phyloP scores from a whole-genome alignment of 2,113 vertebrate species.

The Catagonus wagneri region DNA sequence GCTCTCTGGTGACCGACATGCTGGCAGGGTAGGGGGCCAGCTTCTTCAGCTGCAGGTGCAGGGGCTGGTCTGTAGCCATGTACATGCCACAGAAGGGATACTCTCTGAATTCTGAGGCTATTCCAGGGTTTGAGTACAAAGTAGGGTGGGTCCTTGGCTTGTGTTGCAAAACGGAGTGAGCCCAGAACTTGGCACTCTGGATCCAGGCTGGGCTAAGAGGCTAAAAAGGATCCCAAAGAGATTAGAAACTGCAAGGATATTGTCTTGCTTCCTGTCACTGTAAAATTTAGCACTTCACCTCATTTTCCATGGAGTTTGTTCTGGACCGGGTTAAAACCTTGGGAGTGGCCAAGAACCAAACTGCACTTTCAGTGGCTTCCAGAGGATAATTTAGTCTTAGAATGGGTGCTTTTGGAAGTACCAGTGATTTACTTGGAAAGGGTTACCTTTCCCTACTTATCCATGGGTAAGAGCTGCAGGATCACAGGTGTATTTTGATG shows the following conservation, averaged over 20 bases:
- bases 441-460: background rate
- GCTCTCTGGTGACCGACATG: background rate
- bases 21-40: background rate
- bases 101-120: background rate
- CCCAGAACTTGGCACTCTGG: background rate
- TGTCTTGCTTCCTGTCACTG: background rate
- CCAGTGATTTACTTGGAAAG: background rate
- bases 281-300: background rate
- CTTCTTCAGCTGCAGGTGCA: background rate
- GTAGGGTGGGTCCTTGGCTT: background rate
- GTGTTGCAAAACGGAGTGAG: background rate
- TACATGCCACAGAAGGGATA: rapidly evolving
- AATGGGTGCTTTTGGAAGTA: background rate
- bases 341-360: background rate
- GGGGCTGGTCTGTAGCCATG: background rate
- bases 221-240: background rate
- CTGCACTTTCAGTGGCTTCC: background rate
- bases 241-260: background rate
- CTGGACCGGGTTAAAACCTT: background rate
- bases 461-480: background rate
- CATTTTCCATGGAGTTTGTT: background rate
- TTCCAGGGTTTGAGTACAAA: background rate
- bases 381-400: background rate
- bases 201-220: background rate
- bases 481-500: background rate